Evolutionary conservation across 2,797 vertebrate genomes (phyloP).

Genomic region (Okamejei kenojei): DNA sequence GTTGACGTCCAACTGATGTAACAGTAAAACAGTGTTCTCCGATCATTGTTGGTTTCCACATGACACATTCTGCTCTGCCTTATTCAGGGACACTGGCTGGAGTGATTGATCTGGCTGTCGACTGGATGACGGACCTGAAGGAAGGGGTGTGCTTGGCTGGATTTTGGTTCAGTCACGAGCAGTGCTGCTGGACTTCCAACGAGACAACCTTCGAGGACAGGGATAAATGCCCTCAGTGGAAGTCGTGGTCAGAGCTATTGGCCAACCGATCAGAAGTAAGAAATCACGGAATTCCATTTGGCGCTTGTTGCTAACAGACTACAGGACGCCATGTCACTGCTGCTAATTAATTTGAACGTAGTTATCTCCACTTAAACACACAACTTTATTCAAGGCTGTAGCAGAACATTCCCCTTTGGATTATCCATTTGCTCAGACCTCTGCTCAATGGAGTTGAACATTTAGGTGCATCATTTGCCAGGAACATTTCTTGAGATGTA

Average conservation of each 20-base stretch:
- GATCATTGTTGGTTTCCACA: conserved; percentile 29
- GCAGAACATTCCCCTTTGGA: neutral
- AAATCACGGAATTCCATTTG: neutral
- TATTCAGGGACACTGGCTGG: conserved; percentile 81
- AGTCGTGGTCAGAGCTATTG: conserved; percentile 94
- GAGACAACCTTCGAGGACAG: conserved; percentile 91
- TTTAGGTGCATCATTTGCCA: neutral
- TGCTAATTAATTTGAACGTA: neutral
- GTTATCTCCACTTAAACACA: neutral
- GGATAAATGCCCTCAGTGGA: conserved; percentile 93
- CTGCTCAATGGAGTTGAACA: neutral
- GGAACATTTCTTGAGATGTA: neutral
- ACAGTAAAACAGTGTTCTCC: neutral
- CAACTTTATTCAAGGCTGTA: neutral
- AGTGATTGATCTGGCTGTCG: conserved; percentile 91
- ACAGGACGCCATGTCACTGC: neutral
- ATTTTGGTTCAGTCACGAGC: conserved; percentile 95
- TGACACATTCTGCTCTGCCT: conserved; percentile 36
- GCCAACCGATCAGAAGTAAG: conserved; percentile 76
- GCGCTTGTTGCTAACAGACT: no score
- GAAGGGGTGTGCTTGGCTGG: conserved; percentile 88
- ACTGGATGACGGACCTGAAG: conserved; percentile 98
- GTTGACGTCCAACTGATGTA: no score
- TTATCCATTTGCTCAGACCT: neutral
- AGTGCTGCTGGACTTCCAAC: conserved; percentile 95